phyloP scores from a whole-genome alignment of 2,797 vertebrate genomes.

The Leptoclinus maculatus region DNA sequence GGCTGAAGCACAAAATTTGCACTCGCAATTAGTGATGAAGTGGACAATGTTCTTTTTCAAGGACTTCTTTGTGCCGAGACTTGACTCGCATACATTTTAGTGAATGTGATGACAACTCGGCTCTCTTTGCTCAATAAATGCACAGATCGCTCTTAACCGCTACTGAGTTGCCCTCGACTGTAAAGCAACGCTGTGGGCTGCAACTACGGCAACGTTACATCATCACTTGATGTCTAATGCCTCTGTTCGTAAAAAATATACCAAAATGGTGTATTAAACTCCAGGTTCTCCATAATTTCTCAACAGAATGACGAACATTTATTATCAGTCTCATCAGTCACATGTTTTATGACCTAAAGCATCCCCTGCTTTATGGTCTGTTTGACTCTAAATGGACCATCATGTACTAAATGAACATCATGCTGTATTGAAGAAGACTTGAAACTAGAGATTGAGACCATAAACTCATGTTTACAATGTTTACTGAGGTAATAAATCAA shows the following conservation, averaged over 20 bases:
- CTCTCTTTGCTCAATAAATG: slow-evolving; percentile 2
- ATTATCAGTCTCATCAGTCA: neutral
- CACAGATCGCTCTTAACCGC: slow-evolving; percentile 7
- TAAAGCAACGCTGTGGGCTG: neutral
- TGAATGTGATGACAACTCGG: slow-evolving; percentile 9
- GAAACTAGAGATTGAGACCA: too few species aligned
- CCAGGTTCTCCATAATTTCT: neutral
- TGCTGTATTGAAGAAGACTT: too few species aligned
- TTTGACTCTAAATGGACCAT: too few species aligned
- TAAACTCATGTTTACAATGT: too few species aligned
- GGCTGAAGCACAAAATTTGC: slow-evolving; percentile 43
- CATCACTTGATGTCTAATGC: too few species aligned
- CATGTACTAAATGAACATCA: too few species aligned
- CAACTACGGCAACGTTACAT: neutral
- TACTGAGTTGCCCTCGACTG: neutral
- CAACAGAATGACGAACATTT: neutral
- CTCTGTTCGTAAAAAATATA: too few species aligned
- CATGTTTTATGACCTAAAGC: too few species aligned
- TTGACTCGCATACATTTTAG: slow-evolving; percentile 9
- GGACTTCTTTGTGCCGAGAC: slow-evolving; percentile 31
- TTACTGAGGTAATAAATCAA: too few species aligned
- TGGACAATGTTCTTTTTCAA: slow-evolving; percentile 30
- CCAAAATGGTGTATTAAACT: neutral
- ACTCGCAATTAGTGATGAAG: slow-evolving; percentile 36
- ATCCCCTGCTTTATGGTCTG: too few species aligned